These are phyloP conservation scores for Acromyrmex echinatior DNA, from an alignment of 1,140 invertebrate genomes.

Conservation along the genomic window DNA sequence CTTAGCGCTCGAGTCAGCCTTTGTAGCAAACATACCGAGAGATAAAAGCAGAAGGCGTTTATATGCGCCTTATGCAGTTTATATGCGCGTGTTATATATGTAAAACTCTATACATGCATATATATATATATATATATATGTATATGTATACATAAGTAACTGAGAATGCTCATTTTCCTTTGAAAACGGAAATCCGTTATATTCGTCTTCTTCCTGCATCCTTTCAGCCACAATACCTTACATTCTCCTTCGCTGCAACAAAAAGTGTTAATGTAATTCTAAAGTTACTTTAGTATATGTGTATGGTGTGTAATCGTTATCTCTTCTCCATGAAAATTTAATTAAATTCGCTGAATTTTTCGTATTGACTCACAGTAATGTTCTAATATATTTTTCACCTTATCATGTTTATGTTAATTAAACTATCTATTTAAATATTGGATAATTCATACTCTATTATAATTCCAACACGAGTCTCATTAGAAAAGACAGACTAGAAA, in stretches of 20 bases:
- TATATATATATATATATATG: slow-evolving; percentile 23
- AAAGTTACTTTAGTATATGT: slow-evolving; percentile 18
- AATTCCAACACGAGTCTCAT: neutral
- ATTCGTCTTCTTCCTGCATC: slow-evolving; percentile 45
- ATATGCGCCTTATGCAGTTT: slow-evolving; percentile 40
- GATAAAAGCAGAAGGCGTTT: slow-evolving; percentile 60
- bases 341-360: neutral
- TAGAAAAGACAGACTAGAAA: slow-evolving; percentile 4
- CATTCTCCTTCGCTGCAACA: slow-evolving; percentile 27
- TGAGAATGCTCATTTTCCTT: slow-evolving; percentile 62
- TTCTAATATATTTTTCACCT: neutral
- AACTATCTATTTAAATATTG: neutral
- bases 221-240: slow-evolving; percentile 56
- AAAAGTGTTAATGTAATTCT: slow-evolving; percentile 22
- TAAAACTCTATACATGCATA: slow-evolving; percentile 30
- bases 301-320: neutral
- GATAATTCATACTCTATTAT: neutral
- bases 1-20: slow-evolving; percentile 43
- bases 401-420: neutral
- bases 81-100: slow-evolving; percentile 8
- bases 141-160: slow-evolving; percentile 7
- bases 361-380: neutral
- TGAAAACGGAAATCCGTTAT: slow-evolving; percentile 58
- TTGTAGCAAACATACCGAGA: slow-evolving; percentile 31
- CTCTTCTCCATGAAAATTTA: neutral